phyloP scores from a whole-genome alignment of 2,113 vertebrate species.

The Cyanoderma ruficeps region DNA sequence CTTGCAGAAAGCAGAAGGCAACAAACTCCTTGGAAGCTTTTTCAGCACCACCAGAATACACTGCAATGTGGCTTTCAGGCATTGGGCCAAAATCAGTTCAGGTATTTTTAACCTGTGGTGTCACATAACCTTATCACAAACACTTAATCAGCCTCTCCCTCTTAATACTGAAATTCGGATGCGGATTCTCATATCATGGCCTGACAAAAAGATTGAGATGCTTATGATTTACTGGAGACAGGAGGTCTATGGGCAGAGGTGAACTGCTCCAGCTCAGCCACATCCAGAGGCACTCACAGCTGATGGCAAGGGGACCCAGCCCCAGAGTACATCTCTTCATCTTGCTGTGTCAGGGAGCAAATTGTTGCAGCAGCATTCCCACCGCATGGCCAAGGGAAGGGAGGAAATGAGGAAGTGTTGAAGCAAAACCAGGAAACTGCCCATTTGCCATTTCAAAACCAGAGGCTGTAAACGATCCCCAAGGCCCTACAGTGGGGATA shows the following conservation, averaged over 20 bases:
- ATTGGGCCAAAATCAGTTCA: conserved; percentile 46
- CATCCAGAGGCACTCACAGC: conserved; percentile 4
- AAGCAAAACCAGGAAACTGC: not conserved
- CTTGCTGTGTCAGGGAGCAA: not conserved
- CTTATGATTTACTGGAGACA: conserved; percentile 76
- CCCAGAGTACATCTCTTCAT: not conserved
- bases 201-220: conserved; percentile 74
- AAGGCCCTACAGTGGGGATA: accelerated
- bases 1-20: not conserved
- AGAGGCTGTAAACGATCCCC: not conserved
- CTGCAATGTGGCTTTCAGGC: conserved; percentile 27
- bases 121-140: conserved; percentile 77
- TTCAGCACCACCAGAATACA: not conserved
- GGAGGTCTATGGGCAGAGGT: conserved; percentile 65
- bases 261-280: conserved; percentile 43
- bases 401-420: not conserved
- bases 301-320: not conserved
- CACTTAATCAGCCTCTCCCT: conserved; percentile 68
- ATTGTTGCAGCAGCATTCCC: not conserved
- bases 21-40: not conserved
- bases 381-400: accelerated
- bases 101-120: conserved; percentile 73
- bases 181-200: conserved; percentile 59
- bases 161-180: conserved; percentile 60
- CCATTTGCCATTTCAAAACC: not conserved